phyloP scores from a whole-genome alignment of 1,140 invertebrate genomes.

The Formica selysi region DNA sequence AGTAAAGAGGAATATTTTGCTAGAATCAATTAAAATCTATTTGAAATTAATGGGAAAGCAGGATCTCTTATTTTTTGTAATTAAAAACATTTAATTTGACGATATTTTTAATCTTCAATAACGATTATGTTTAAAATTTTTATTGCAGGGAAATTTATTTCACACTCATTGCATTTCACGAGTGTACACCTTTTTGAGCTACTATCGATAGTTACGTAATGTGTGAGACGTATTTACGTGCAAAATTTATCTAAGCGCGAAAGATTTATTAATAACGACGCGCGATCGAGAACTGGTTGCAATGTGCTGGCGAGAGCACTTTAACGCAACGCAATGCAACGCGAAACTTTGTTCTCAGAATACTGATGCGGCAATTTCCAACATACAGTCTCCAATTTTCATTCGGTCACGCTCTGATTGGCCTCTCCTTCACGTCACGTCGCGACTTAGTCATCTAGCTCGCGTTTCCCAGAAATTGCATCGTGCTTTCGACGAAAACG shows the following conservation, averaged over 20 bases:
- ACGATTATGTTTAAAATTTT: conserved; percentile 19
- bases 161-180: neutral
- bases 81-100: neutral
- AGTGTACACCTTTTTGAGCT: neutral
- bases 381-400: conserved; percentile 38
- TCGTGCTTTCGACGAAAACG: neutral
- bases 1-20: neutral
- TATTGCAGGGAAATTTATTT: neutral
- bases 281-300: neutral
- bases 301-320: neutral
- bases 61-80: neutral
- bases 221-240: conserved; percentile 24
- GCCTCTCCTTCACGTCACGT: neutral
- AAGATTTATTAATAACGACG: conserved; percentile 66
- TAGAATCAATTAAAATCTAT: neutral
- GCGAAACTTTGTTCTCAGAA: conserved; percentile 44
- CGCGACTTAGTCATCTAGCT: conserved; percentile 16
- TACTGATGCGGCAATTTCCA: conserved; percentile 49
- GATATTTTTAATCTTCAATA: neutral
- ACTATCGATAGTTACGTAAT: neutral
- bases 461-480: conserved; percentile 24
- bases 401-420: conserved; percentile 46
- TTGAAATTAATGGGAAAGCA: neutral
- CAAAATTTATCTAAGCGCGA: conserved; percentile 53
- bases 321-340: conserved; percentile 18